Evolutionary conservation across 2,113 vertebrate genomes (phyloP), one percentile per base, ranked within the genome.

Genomic region (Thalassoma bifasciatum): DNA sequence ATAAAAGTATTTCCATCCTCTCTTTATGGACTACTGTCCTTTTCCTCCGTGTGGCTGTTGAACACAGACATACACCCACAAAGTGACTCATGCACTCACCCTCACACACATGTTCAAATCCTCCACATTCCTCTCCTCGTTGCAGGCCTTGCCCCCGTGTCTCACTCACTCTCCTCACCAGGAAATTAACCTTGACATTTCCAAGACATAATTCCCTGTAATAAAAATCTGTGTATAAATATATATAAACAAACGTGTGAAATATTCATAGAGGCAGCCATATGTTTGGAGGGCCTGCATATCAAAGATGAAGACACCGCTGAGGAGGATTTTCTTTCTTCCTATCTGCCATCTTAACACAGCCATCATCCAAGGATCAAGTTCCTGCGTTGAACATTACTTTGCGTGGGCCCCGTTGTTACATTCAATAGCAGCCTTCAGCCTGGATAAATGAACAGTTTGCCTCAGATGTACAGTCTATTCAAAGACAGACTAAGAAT

Each of bases 151-250:
- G 24, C 51, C 71, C 60, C 69, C 84, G 66, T 53, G 72, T 88
- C 79, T 69, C 60, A 68, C 82, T 84, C 54, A 49, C 66, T 75
- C 75, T 80, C 62, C 52, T 71, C 72, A 75, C 75, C 84, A 89
- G 84, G 87, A 93, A 91, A 93, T 93, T 89, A 92, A 90, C 82
- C 79, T 83, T 89, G 92, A 87, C 92, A 91, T 93, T 88, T 91
- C 86, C 78, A 75, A 87, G 86, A 83, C 86, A 88, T 89, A 84
- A 89, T 89, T 92, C 86, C 88, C 82, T 88, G 81, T 88, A 80
- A 91, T 91, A 90, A 88, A 90, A 92, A 86, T 53, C 65, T 81
- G 80, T 19, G 22, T 72, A 74, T 85, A 92, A 90, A 93, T 89
- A 92, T 85, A 90, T 84, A 91, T 86, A 91, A 89, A 92, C 88